Evolutionary conservation across 2,113 vertebrate species (phyloP).

Genomic region (Trichomycterus rosablanca): DNA sequence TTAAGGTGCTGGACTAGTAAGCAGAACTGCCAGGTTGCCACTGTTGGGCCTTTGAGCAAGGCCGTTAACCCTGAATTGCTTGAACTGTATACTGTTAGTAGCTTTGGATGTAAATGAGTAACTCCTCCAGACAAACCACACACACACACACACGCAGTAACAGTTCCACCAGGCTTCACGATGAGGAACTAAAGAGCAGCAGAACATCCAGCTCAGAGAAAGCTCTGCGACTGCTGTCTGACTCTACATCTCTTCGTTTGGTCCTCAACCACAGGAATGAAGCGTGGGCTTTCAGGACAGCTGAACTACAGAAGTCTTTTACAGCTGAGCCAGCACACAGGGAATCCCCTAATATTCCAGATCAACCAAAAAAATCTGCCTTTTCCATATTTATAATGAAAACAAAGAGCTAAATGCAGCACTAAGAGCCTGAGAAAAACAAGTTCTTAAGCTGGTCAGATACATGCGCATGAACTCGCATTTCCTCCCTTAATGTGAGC

Average conservation of each 20-base stretch:
- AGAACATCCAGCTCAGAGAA: background rate
- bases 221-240: background rate
- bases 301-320: background rate
- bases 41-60: too few relatives aligned
- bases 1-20: too few relatives aligned
- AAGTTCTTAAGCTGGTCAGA: too few relatives aligned
- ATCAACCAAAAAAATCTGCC: conserved; percentile 2
- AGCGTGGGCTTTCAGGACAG: conserved; percentile 35
- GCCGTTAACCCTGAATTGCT: too few relatives aligned
- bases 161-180: background rate
- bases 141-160: too few relatives aligned
- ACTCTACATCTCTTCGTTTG: background rate
- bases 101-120: too few relatives aligned
- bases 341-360: conserved; percentile 45
- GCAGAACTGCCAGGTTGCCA: too few relatives aligned
- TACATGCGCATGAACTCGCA: too few relatives aligned
- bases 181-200: conserved; percentile 9
- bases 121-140: too few relatives aligned
- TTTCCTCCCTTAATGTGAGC: too few relatives aligned
- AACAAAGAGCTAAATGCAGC: conserved; percentile 17
- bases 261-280: conserved; percentile 14
- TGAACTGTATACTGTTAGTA: too few relatives aligned
- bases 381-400: background rate
- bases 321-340: conserved; percentile 33
- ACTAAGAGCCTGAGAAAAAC: too few relatives aligned